A percentile compares a stretch with the other conserved stretches of the same genome.
Evolutionary conservation across 2,113 vertebrate genomes (phyloP).

Genomic region (Xiphophorus maculatus): DNA sequence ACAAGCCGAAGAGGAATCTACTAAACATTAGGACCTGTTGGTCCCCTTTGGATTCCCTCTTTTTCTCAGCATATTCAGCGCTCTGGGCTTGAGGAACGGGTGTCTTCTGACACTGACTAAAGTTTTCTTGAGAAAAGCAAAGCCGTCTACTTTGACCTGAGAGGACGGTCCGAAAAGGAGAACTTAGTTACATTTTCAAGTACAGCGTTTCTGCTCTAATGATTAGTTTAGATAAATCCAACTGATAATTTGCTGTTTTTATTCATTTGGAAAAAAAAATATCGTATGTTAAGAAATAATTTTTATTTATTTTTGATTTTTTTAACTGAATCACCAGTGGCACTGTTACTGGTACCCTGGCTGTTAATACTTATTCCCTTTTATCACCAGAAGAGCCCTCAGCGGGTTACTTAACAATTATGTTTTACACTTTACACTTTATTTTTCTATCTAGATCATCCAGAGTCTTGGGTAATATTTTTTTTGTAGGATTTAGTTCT

Average conservation of each 20-base stretch:
- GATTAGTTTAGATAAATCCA: background rate
- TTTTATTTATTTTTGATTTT: background rate
- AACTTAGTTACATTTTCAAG: conserved; percentile 61
- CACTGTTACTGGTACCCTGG: background rate
- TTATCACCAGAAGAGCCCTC: too few species aligned
- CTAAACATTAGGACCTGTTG: conserved; percentile 70
- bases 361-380: background rate
- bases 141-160: conserved; percentile 38
- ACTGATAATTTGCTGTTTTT: background rate
- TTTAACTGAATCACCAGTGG: background rate
- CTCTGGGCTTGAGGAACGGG: conserved; percentile 37
- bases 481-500: too few species aligned
- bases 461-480: background rate
- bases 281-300: background rate
- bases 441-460: background rate
- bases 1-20: conserved; percentile 73
- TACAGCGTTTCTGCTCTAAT: background rate
- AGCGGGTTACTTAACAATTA: background rate
- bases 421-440: too few species aligned
- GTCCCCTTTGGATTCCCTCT: conserved; percentile 35
- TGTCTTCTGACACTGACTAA: conserved; percentile 21
- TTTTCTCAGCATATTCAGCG: conserved; percentile 34
- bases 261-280: background rate
- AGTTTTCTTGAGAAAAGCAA: conserved; percentile 31
- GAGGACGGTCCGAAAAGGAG: conserved; percentile 40